Evolutionary conservation across 2,888 invertebrate genomes (phyloP), one percentile per base, ranked within the genome.

Genomic region (Deilephila elpenor): DNA sequence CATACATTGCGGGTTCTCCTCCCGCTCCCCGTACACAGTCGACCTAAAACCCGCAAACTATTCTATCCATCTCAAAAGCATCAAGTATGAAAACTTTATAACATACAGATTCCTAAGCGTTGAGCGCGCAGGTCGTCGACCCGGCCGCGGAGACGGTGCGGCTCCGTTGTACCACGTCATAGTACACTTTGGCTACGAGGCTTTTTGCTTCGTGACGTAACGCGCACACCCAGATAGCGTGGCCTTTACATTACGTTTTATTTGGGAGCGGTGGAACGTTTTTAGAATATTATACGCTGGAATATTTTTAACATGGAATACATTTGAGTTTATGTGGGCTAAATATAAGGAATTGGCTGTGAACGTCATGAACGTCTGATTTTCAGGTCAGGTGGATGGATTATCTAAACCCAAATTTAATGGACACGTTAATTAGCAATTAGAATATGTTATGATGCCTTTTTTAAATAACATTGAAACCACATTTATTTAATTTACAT

Each of bases 141-240:
- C 88, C 81, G 80, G 56, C 56, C 77, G 77, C 73, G 77, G 80
- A 83, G 84, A 84, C 82, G 73, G 84, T 81, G 78, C 81, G 87
- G 70, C 78, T 84, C 81, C 83, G 77, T 74, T 78, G 73, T 71
- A 78, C 74, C 73, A 77, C 80, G 80, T 71, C 79, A 76, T 44
- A 29, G 51, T 71, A 67, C 44, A 44, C 44, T 44, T 44, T 44
- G 44, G 44, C 25, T 67, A 67, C 67, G 67, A 67, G 67, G 14
- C 20, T 4, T n/a, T 64, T 67, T 67, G 44, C 20, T n/a, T 14
- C 20, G 8, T 44, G n/a, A 37, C 34, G 62, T 44, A 20, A 37
- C 34, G 62, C 34, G 62, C 62, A 62, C 19, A 53, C 70, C 25
- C 29, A 44, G 29, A 17, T 51, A 44, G 19, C 8, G 59, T 32